These are phyloP conservation scores for Sebastes dallii DNA, from an alignment of 2,797 vertebrate genomes.

Conservation along the genomic window DNA sequence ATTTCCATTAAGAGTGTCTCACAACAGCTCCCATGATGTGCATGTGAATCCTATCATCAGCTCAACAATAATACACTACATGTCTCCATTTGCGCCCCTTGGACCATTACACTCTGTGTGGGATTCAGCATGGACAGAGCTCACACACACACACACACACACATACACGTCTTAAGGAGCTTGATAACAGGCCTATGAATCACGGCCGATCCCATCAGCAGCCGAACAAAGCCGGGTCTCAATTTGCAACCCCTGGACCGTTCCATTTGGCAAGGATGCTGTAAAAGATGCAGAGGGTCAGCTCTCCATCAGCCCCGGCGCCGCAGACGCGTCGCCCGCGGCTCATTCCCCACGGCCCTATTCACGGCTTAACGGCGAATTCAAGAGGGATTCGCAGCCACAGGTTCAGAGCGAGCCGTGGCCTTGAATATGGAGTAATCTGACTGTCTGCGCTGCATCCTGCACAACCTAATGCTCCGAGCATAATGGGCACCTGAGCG, in stretches of 20 bases:
- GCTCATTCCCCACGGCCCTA: constrained; percentile 45
- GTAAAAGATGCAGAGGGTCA: constrained; percentile 46
- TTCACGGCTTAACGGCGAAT: constrained; percentile 44
- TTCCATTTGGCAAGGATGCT: constrained; percentile 42
- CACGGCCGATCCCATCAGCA: constrained; percentile 52
- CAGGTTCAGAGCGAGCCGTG: constrained; percentile 33
- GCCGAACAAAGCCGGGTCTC: constrained; percentile 55
- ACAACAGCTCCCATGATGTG: constrained; percentile 19
- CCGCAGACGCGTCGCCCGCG: background rate
- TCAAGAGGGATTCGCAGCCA: constrained; percentile 17
- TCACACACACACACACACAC: background rate
- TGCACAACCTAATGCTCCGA: background rate
- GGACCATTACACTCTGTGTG: constrained; percentile 18
- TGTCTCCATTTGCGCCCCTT: constrained; percentile 30
- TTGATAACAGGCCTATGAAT: constrained; percentile 50
- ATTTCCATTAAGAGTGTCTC: constrained; percentile 3
- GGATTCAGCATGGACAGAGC: constrained; percentile 10
- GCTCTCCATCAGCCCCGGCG: constrained; percentile 32
- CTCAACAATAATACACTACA: constrained; percentile 28
- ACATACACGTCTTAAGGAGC: background rate
- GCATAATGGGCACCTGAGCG: background rate
- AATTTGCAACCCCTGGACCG: constrained; percentile 67
- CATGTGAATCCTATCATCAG: constrained; percentile 48
- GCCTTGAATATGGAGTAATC: constrained; percentile 52
- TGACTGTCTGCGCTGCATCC: background rate